Evolutionary conservation across 2,888 invertebrate species (phyloP).

Genomic region (Crocallis elinguaria): DNA sequence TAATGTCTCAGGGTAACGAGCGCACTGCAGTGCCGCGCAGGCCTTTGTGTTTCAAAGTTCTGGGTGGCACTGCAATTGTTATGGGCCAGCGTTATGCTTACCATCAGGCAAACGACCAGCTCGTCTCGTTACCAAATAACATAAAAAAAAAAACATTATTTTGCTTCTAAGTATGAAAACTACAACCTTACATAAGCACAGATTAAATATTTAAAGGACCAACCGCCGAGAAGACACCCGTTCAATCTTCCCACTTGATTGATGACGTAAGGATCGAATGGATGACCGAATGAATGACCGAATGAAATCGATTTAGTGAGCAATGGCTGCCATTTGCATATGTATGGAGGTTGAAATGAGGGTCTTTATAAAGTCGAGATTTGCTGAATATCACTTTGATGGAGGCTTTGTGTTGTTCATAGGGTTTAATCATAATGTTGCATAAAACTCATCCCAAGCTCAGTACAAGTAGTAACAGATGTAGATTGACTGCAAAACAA

Average conservation of each 20-base stretch:
- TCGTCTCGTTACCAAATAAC: no score
- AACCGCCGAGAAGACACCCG: conserved; percentile 51
- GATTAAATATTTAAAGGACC: conserved; percentile 34
- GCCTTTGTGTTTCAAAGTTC: no score
- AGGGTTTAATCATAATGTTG: no score
- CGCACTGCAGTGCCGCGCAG: no score
- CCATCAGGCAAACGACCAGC: no score
- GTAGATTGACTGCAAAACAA: no score
- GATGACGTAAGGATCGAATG: conserved; percentile 66
- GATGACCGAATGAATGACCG: conserved; percentile 56
- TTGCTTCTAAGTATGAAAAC: not conserved
- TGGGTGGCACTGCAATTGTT: no score
- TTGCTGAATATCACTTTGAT: conserved; percentile 34
- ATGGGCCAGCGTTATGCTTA: no score
- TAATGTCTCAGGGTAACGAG: no score
- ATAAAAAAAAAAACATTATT: not conserved
- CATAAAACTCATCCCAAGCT: no score
- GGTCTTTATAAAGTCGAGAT: conserved; percentile 41
- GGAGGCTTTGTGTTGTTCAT: conserved; percentile 8
- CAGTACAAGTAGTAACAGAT: no score
- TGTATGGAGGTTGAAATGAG: conserved; percentile 65
- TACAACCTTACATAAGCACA: conserved; percentile 30
- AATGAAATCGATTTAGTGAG: conserved; percentile 78
- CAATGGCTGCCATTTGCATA: conserved; percentile 76
- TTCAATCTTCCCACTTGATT: conserved; percentile 74